Evolutionary conservation across 2,797 vertebrate species (phyloP), one percentile per base, ranked within the genome.

Genomic region (Acanthopagrus latus): DNA sequence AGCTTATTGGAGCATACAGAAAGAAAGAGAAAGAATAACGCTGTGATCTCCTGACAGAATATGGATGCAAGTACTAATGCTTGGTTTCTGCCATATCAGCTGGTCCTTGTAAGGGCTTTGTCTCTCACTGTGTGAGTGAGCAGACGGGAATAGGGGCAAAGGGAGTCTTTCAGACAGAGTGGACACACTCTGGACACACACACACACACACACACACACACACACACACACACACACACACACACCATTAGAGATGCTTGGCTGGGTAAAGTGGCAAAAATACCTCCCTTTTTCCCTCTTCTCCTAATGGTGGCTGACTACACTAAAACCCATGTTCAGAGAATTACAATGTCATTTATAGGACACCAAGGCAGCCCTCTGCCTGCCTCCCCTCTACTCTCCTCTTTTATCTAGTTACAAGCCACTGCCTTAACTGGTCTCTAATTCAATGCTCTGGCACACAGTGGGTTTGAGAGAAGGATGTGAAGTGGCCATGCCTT

Each of bases 301-400:
- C 84, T 74, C 60, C 90, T 94, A 94, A 94, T 95, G 93, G 91
- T 83, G 87, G 87, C 87, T 73, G 80, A 84, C 92, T 92, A 88
- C 91, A 94, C 92, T 95, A 93, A 95, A 95, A 94, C 90, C 86
- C 90, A 90, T 94, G 91, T 91, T 90, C 86, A 87, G 88, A 94
- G 93, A 94, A 95, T 95, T 93, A 94, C 94, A 95, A 94, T 95
- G 95, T 96, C 94, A 94, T 95, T 95, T 94, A 94, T 93, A 94
- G 94, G 95, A 93, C 92, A 91, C 89, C 68, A 73, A 90, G 89
- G 84, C 87, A 85, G 87, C 84, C 82, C 88, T 88, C 81, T 79
- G 81, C 82, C 79, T 85, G 57, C 86, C 86, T 90, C 81, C 79
- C 80, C 67, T 92, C 81, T 78, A 83, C 85, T 90, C 80, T 86